These are phyloP conservation scores for Dicrostonyx torquatus DNA, from an alignment of 2,797 vertebrate genomes.

Conservation along the genomic window DNA sequence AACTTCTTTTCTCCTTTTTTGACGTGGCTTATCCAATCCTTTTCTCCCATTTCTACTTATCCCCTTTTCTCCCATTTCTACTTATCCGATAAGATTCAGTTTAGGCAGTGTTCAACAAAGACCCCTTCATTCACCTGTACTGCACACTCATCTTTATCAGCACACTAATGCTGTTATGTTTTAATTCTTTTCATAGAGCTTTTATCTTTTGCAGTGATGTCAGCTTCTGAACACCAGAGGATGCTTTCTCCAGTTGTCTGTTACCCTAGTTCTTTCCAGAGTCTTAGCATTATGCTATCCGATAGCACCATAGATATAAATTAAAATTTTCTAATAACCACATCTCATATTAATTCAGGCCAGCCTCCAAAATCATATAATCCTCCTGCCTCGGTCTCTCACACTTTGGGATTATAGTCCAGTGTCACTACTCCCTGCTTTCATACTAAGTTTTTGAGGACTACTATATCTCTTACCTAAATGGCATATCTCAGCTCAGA, in stretches of 20 bases:
- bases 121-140: background rate
- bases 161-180: background rate
- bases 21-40: background rate
- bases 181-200: slow-evolving; percentile 26
- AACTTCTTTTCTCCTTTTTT: slow-evolving; percentile 10
- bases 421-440: background rate
- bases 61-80: background rate
- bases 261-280: slow-evolving; percentile 29
- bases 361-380: background rate
- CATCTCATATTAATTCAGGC: background rate
- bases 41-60: background rate
- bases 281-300: slow-evolving; percentile 5
- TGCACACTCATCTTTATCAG: background rate
- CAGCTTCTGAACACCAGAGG: background rate
- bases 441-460: slow-evolving; percentile 15
- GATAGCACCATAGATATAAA: background rate
- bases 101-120: background rate
- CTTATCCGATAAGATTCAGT: background rate
- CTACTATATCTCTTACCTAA: slow-evolving; percentile 11
- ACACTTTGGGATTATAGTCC: background rate
- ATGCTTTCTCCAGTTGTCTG: background rate
- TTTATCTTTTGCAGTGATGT: background rate
- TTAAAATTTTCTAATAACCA: slow-evolving; percentile 25
- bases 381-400: background rate
- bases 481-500: background rate